Base-by-base conservation (phyloP, 2,113 vertebrate genomes). In the Tetrao urogallus region DNA sequence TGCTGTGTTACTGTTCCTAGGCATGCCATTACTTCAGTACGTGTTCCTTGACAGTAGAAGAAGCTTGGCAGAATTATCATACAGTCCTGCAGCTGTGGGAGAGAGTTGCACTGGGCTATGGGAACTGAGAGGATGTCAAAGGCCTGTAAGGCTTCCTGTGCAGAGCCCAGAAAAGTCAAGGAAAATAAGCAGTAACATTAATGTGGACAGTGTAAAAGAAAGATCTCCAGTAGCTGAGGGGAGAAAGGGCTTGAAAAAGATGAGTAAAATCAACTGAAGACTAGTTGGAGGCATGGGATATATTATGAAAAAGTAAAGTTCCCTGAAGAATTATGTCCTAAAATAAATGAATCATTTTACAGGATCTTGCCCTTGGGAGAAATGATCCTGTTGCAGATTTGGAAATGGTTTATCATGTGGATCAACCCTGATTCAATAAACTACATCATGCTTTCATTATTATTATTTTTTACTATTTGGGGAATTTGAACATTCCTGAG, bases 281-380 rank as follows among this genome's bases (percentile, higher is more conserved):
- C 73, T 73, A 56, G 61, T 60, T 0, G 1, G 22, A 34, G 70
- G 60, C 0, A 0, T 90, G 52, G 75, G 72, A 86, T 88, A 89
- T 45, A 38, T 45, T 80, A 58, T 58, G 76, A 88, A 92, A 80
- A 77, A 42, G 10, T 36, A 80, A 86, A 94, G 7, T 43, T 88
- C 64, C 60, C 42, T 30, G 60, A 60, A 71, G 56, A 77, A 81
- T 72, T 86, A 16, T 58, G 28, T 56, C 12, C 3, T 80, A 32
- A 82, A 52, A 85, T 25, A 82, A 80, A 82, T 89, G 2, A 63
- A 45, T 79, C 71, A 70, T 92, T 89, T 90, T 84, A 47, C 32
- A 80, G 57, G 50, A 70, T 13, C 21, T 89, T 89, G 27, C 32
- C 27, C 18, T 58, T 8, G 4, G 72, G 56, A 83, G 11, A 83